A percentile compares a stretch with the other conserved stretches of the same genome.
Evolutionary conservation across 2,113 vertebrate species (phyloP).

Genomic region (Zeus faber): DNA sequence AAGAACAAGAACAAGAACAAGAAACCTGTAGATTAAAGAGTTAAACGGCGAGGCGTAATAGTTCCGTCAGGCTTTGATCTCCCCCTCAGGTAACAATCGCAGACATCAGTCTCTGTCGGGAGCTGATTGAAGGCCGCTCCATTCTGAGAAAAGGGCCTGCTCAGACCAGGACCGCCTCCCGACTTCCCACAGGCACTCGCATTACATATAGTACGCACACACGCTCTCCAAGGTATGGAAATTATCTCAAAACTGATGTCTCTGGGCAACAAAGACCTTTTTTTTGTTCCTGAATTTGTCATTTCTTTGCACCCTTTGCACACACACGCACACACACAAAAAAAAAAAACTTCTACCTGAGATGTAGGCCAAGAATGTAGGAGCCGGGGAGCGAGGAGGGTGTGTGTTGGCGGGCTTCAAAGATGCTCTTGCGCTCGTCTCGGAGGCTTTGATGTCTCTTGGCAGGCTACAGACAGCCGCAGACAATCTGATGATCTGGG

Average conservation of each 20-base stretch:
- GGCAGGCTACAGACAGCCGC: constrained; percentile 57
- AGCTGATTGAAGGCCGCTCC: constrained; percentile 51
- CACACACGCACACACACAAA: too few relatives aligned
- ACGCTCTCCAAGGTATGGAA: too few relatives aligned
- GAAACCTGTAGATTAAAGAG: constrained; percentile 71
- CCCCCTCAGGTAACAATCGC: constrained; percentile 62
- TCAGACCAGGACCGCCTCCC: constrained; percentile 46
- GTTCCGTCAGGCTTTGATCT: constrained; percentile 74
- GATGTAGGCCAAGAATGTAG: constrained; percentile 20
- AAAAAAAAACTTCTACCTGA: too few relatives aligned
- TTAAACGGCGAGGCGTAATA: constrained; percentile 61
- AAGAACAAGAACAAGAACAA: too few relatives aligned
- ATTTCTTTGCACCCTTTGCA: too few relatives aligned
- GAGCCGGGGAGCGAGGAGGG: constrained; percentile 31
- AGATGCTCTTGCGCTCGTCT: constrained; percentile 54
- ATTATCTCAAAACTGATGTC: too few relatives aligned
- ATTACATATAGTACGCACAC: too few relatives aligned
- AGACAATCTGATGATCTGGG: constrained; percentile 67
- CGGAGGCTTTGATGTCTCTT: constrained; percentile 69
- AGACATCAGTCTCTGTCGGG: constrained; percentile 62
- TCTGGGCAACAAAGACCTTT: too few relatives aligned
- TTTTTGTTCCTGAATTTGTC: too few relatives aligned
- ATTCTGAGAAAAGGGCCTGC: constrained; percentile 43
- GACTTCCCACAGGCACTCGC: constrained; percentile 18
- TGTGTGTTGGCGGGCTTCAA: constrained; percentile 58